These are phyloP conservation scores for Ptychoptera albimana DNA, from an alignment of 2,888 invertebrate species.

Conservation along the genomic window DNA sequence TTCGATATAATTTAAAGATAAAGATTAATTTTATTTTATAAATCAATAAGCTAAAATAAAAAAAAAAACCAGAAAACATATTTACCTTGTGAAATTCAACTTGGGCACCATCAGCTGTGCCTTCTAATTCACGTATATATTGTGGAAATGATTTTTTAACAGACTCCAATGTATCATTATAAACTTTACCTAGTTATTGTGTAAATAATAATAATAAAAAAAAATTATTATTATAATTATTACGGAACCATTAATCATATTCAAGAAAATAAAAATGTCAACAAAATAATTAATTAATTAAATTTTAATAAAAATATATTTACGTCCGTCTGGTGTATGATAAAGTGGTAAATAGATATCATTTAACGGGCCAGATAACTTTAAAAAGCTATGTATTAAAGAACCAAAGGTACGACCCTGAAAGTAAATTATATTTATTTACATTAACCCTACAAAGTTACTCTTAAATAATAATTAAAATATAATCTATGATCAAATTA, in stretches of 20 bases:
- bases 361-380: constrained; percentile 41
- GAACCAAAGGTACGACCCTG: constrained; percentile 67
- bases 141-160: constrained; percentile 60
- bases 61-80: too few species aligned
- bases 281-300: too few species aligned
- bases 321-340: constrained; percentile 48
- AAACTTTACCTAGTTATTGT: constrained; percentile 35
- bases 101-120: constrained; percentile 70
- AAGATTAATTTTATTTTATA: not conserved
- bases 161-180: constrained; percentile 54
- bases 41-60: not conserved
- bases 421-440: constrained; percentile 15
- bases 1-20: not conserved
- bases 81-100: constrained; percentile 68
- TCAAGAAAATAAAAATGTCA: not conserved
- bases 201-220: constrained; percentile 1
- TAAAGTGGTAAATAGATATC: constrained; percentile 55
- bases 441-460: too few species aligned
- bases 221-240: not conserved
- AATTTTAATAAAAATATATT: constrained; percentile 13
- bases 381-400: constrained; percentile 53
- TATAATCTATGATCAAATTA: too few species aligned
- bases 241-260: not conserved
- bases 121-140: constrained; percentile 67
- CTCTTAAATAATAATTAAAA: too few species aligned